A percentile compares a stretch with the other conserved stretches of the same genome.
These are phyloP conservation scores for Tetraneura akinire DNA, from an alignment of 1,140 invertebrate genomes.

Conservation along the genomic window DNA sequence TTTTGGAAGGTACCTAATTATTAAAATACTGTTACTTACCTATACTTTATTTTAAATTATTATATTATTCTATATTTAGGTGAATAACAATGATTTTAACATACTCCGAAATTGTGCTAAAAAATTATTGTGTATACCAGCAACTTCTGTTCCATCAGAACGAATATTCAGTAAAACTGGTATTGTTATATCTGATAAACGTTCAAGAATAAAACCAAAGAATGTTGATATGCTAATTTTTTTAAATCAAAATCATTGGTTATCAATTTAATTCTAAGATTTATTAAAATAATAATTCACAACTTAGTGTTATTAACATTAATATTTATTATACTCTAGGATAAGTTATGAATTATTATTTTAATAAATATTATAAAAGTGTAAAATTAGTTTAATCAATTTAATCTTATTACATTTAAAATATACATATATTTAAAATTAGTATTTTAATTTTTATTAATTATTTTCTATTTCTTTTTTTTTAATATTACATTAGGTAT, in stretches of 20 bases:
- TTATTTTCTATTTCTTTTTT: too few relatives aligned
- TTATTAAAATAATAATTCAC: too few relatives aligned
- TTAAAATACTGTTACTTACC: not conserved
- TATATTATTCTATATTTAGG: not conserved
- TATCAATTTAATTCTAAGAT: too few relatives aligned
- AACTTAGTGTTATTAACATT: too few relatives aligned
- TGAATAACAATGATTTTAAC: not conserved
- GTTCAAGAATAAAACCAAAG: not conserved
- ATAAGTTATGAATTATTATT: too few relatives aligned
- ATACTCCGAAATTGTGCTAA: not conserved
- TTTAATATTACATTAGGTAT: too few relatives aligned
- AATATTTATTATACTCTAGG: too few relatives aligned
- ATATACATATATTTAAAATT: too few relatives aligned
- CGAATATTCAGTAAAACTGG: not conserved
- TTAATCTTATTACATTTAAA: too few relatives aligned
- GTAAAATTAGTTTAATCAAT: too few relatives aligned
- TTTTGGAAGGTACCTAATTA: not conserved
- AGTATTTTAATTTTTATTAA: too few relatives aligned
- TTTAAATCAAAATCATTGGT: not conserved
- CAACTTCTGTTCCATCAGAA: not conserved
- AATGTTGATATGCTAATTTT: not conserved
- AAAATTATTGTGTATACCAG: not conserved
- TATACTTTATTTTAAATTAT: not conserved
- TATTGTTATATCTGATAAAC: not conserved
- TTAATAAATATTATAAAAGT: too few relatives aligned